Evolutionary conservation across 2,888 invertebrate genomes (phyloP).

Genomic region (Dryomyza anilis): DNA sequence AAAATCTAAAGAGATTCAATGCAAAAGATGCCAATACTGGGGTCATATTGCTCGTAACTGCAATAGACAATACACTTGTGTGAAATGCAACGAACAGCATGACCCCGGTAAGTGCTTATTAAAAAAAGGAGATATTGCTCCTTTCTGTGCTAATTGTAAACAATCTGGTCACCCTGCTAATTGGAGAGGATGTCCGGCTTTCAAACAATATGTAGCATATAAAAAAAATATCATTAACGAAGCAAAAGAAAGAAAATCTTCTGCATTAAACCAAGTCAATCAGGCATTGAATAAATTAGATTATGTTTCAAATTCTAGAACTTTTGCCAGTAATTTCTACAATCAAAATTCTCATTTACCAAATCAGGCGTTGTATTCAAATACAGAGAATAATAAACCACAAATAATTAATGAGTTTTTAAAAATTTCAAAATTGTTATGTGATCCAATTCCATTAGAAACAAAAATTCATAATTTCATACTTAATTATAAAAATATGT

Average conservation of each 20-base stretch:
- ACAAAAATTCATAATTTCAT: neutral
- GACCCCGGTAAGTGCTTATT: neutral
- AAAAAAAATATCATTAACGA: neutral
- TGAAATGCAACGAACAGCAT: slow-evolving; percentile 1
- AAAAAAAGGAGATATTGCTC: neutral
- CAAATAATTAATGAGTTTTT: neutral
- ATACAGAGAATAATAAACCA: neutral
- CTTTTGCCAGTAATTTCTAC: neutral
- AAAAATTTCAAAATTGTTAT: neutral
- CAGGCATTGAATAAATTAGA: neutral
- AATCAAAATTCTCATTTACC: neutral
- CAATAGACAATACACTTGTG: neutral
- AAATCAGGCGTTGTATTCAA: too few relatives aligned
- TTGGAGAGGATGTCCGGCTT: slow-evolving; percentile 11
- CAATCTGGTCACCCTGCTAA: slow-evolving; percentile 2
- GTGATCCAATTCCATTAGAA: neutral
- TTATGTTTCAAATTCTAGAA: neutral
- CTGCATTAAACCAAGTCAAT: neutral
- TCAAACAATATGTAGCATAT: neutral
- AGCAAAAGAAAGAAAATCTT: neutral
- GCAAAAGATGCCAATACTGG: slow-evolving; percentile 4
- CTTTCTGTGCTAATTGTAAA: slow-evolving; percentile 4
- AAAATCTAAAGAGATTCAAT: neutral
- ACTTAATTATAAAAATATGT: neutral
- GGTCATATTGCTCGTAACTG: slow-evolving; percentile 12